These are phyloP conservation scores for Habrosyne pyritoides DNA, from an alignment of 2,888 invertebrate genomes.

Conservation along the genomic window DNA sequence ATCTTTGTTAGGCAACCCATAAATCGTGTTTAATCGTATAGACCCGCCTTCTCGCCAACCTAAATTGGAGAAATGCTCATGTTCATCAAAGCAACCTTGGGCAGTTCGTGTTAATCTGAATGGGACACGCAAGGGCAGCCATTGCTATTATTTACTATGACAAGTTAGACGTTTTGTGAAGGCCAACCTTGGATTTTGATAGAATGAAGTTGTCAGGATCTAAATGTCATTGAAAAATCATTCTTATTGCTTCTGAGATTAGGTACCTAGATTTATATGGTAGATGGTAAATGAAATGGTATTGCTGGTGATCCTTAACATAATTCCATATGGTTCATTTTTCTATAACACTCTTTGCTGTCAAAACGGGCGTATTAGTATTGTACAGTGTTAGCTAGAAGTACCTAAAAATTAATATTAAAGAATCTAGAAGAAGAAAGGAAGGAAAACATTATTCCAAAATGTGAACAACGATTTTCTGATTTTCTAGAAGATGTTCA, in stretches of 20 bases:
- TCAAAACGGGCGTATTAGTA: no score
- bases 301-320: no score
- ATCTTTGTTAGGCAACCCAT: not conserved
- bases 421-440: no score
- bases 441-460: no score
- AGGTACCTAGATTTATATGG: no score
- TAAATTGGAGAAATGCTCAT: not conserved
- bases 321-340: no score
- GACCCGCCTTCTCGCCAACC: not conserved
- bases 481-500: not conserved
- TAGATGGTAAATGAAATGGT: no score
- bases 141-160: conserved; percentile 22
- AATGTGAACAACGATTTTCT: not conserved
- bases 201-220: not conserved
- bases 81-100: conserved; percentile 24
- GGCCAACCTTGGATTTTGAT: conserved; percentile 1
- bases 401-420: no score
- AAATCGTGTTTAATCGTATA: not conserved
- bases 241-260: no score
- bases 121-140: conserved; percentile 21
- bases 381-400: no score
- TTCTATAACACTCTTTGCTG: no score
- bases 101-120: conserved; percentile 26
- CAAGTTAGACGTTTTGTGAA: not conserved
- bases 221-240: no score